These are phyloP conservation scores for Trichonephila inaurata DNA, from an alignment of 1,140 invertebrate species.

Conservation along the genomic window DNA sequence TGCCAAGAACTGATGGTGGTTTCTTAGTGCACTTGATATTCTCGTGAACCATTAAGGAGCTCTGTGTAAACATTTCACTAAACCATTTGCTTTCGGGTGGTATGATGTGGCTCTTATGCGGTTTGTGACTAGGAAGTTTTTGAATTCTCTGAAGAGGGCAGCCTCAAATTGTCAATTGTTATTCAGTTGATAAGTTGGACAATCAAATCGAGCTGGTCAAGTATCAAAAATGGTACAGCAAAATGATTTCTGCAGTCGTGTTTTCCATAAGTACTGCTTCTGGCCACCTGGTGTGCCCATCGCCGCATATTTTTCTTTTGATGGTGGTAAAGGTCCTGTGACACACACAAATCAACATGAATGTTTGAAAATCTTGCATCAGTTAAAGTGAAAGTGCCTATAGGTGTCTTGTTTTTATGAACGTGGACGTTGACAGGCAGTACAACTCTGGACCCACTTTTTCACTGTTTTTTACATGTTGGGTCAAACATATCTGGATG, in stretches of 20 bases:
- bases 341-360: slow-evolving; percentile 81
- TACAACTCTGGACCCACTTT: background rate
- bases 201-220: slow-evolving; percentile 80
- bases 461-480: background rate
- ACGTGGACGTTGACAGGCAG: background rate
- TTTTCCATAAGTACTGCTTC: slow-evolving; percentile 81
- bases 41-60: no score
- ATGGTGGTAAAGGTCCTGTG: slow-evolving; percentile 81
- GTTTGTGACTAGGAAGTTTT: no score
- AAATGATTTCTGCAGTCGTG: slow-evolving; percentile 79
- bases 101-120: no score
- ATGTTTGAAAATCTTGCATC: slow-evolving; percentile 76
- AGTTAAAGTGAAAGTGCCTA: background rate
- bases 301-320: background rate
- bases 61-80: background rate
- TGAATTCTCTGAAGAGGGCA: no score
- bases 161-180: slow-evolving; percentile 81
- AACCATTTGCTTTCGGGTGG: background rate
- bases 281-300: slow-evolving; percentile 80
- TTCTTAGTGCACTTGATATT: no score
- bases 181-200: slow-evolving; percentile 79
- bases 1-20: no score
- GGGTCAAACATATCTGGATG: background rate
- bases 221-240: slow-evolving; percentile 78
- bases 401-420: background rate